Conservation (phyloP, 2,113 vertebrate genomes). For the Hassar affinis region DNA sequence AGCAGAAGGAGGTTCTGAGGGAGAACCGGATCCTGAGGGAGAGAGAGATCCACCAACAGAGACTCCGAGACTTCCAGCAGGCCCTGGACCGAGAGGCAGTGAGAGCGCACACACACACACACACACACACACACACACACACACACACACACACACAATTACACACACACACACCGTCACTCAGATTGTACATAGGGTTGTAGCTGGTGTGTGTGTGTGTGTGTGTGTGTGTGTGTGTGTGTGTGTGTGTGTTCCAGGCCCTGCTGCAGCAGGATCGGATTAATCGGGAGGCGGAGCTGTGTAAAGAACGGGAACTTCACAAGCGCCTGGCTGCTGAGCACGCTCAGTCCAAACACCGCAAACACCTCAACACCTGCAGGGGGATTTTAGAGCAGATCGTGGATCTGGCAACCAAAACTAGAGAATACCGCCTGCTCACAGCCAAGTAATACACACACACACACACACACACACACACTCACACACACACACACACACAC, state of each 20-base stretch:
- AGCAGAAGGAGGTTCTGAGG: constrained; percentile 85
- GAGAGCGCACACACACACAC: constrained; percentile 58
- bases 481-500: not conserved
- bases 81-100: constrained; percentile 87
- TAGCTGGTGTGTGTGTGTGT: constrained; percentile 9
- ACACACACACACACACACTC: not conserved
- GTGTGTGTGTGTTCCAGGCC: constrained; percentile 69
- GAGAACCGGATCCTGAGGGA: constrained; percentile 87
- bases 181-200: constrained; percentile 1
- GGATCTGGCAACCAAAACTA: constrained; percentile 83
- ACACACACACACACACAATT: not conserved
- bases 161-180: not conserved
- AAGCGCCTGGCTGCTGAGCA: constrained; percentile 75
- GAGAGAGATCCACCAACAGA: constrained; percentile 82
- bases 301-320: constrained; percentile 73
- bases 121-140: constrained; percentile 36
- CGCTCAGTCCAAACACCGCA: constrained; percentile 71
- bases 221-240: constrained; percentile 18
- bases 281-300: constrained; percentile 74
- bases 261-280: constrained; percentile 79
- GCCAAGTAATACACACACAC: constrained; percentile 75
- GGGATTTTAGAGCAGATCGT: constrained; percentile 81
- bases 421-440: constrained; percentile 81
- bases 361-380: constrained; percentile 78
- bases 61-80: constrained; percentile 83